phyloP scores from a whole-genome alignment of 2,797 vertebrate species.

The Heterohyrax brucei region DNA sequence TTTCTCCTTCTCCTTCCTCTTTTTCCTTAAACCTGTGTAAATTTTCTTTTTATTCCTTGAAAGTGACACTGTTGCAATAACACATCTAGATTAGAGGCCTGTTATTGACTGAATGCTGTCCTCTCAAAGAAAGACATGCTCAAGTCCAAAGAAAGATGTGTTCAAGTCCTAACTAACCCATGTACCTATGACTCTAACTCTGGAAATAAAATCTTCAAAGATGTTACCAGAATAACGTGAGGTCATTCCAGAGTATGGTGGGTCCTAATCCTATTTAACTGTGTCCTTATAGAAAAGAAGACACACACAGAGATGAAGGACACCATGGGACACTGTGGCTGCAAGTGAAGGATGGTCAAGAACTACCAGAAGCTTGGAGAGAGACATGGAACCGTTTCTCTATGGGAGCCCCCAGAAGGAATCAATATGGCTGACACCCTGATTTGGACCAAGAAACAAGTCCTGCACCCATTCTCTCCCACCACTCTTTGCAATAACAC shows the following conservation, averaged over 20 bases:
- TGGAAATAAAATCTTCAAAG: background rate
- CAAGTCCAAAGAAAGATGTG: background rate
- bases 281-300: background rate
- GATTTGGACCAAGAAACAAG: constrained; percentile 18
- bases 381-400: background rate
- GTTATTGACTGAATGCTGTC: background rate
- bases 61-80: background rate
- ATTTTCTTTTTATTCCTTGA: background rate
- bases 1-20: background rate
- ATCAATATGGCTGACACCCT: background rate
- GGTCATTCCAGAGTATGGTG: background rate
- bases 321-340: background rate
- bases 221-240: background rate
- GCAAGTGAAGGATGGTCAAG: background rate
- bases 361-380: background rate
- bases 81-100: background rate
- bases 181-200: background rate
- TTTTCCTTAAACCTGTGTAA: background rate
- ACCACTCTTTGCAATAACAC: background rate
- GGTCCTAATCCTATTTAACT: too few relatives aligned
- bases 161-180: background rate
- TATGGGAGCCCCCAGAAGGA: background rate
- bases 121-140: background rate
- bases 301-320: background rate
- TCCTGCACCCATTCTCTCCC: background rate